Base-by-base conservation (phyloP, 2,113 vertebrate genomes). In the Stegastes partitus region DNA sequence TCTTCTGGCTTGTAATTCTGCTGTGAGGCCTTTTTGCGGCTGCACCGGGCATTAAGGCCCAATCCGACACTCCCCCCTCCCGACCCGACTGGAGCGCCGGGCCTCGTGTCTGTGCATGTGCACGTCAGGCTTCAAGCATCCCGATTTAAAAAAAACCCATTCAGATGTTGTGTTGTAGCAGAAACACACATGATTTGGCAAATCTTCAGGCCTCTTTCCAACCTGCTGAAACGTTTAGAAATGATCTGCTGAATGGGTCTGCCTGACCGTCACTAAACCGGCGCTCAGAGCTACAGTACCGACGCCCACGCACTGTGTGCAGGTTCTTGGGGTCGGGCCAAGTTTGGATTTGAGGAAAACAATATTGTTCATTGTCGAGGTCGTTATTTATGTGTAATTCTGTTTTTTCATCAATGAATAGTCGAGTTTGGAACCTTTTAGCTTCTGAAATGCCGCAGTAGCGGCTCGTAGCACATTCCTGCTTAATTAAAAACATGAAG, bases 1-100 rank as follows among this genome's bases (percentile, higher is more conserved):
- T 94, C 90, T 95, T 94, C 89, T 94, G 94, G 93, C 94, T 93
- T 91, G 93, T 92, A 89, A 84, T 89, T 93, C 88, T 78, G 77
- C 82, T 87, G 81, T 85, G 85, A 85, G 88, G 83, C 89, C 82
- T 78, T 85, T 84, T 69, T 75, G 50, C 51, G 42, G 77, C 71
- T 75, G 74, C 79, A 63, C 45, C 19, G 55, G 76, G 69, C 82
- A 77, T 77, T 82, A 79, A 63, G 77, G 66, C 56, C 79, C 56
- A 26, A 21, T 86, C 57, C 18, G 49, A 44, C 57, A 10, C 73
- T 65, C 70, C 71, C 83, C 76, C 77, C 47, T 9, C 16, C 18
- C 45, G 3, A 3, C 3, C 57, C 18, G 44, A 37, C 57, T 21
- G 68, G 42, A 2, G 1, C 51, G 47, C 69, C 31, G 77, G 22